Percentiles rank a stretch among this genome's conserved stretches.
Evolutionary conservation across 2,797 vertebrate genomes (phyloP).

Genomic region (Oryzias dopingdopingensis): DNA sequence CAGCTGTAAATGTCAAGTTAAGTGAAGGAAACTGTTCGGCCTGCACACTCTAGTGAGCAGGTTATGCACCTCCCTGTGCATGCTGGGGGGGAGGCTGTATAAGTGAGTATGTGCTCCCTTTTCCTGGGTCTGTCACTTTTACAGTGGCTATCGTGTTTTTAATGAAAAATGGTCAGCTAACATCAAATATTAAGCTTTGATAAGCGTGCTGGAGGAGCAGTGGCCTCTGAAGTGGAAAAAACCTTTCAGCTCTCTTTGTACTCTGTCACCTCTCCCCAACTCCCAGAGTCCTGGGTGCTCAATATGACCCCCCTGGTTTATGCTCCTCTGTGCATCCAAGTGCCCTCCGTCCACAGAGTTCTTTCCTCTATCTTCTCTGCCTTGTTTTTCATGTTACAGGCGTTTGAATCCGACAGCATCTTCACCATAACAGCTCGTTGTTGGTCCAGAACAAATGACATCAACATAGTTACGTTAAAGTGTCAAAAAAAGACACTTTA

Average conservation of each 20-base stretch:
- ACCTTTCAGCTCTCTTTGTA: constrained; percentile 54
- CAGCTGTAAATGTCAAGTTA: constrained; percentile 80
- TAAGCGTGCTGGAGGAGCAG: constrained; percentile 53
- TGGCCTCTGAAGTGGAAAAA: constrained; percentile 58
- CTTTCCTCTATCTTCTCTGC: too few species aligned
- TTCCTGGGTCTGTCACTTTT: constrained; percentile 55
- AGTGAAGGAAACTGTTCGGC: constrained; percentile 72
- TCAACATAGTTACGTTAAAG: too few species aligned
- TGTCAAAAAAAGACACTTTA: too few species aligned
- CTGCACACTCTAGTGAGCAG: constrained; percentile 77
- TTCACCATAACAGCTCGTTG: too few species aligned
- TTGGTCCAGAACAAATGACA: too few species aligned
- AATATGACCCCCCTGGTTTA: constrained; percentile 5
- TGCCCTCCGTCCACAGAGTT: too few species aligned
- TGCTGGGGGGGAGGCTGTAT: constrained; percentile 25
- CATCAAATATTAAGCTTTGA: constrained; percentile 70
- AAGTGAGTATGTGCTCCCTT: constrained; percentile 28
- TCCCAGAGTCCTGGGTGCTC: constrained; percentile 50
- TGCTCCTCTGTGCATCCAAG: too few species aligned
- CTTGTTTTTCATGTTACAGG: too few species aligned
- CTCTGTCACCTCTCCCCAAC: constrained; percentile 36
- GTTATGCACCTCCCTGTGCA: constrained; percentile 59
- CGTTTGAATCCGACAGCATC: too few species aligned
- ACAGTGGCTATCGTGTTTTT: constrained; percentile 60
- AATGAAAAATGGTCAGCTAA: constrained; percentile 63